Evolutionary conservation across 2,888 invertebrate genomes (phyloP).

Genomic region (Caenorhabditis becei): DNA sequence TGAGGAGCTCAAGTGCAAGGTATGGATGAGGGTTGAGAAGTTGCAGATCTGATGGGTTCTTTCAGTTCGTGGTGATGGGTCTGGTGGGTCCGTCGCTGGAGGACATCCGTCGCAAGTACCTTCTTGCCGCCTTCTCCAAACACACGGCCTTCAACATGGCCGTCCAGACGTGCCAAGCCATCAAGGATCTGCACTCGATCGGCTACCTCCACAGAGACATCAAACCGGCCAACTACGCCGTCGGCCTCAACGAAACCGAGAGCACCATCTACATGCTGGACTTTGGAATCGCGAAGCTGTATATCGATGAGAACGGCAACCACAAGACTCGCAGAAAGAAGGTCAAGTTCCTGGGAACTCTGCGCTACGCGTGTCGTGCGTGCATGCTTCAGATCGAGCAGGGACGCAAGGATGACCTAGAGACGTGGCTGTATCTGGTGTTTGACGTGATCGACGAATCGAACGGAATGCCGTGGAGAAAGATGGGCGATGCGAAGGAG

Average conservation of each 20-base stretch:
- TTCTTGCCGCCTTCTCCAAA: constrained; percentile 50
- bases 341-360: constrained; percentile 69
- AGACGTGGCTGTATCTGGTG: constrained; percentile 67
- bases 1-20: constrained; percentile 63
- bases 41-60: not conserved
- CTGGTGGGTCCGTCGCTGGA: constrained; percentile 67
- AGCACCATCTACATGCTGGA: constrained; percentile 58
- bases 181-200: constrained; percentile 62
- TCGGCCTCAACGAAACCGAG: constrained; percentile 49
- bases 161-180: constrained; percentile 58
- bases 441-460: constrained; percentile 63
- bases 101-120: constrained; percentile 63
- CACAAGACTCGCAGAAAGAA: constrained; percentile 54
- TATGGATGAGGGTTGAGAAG: constrained; percentile 7
- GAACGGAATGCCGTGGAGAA: constrained; percentile 62
- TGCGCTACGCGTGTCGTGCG: constrained; percentile 64
- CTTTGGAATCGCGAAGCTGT: constrained; percentile 61
- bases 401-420: constrained; percentile 68
- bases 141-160: constrained; percentile 55
- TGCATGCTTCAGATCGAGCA: constrained; percentile 66
- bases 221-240: constrained; percentile 68
- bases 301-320: constrained; percentile 43
- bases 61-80: constrained; percentile 67
- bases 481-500: constrained; percentile 14
- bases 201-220: constrained; percentile 68